Percentiles rank a stretch among this genome's conserved stretches.
phyloP scores from a whole-genome alignment of 2,113 vertebrate genomes.

The Aegotheles bennettii region DNA sequence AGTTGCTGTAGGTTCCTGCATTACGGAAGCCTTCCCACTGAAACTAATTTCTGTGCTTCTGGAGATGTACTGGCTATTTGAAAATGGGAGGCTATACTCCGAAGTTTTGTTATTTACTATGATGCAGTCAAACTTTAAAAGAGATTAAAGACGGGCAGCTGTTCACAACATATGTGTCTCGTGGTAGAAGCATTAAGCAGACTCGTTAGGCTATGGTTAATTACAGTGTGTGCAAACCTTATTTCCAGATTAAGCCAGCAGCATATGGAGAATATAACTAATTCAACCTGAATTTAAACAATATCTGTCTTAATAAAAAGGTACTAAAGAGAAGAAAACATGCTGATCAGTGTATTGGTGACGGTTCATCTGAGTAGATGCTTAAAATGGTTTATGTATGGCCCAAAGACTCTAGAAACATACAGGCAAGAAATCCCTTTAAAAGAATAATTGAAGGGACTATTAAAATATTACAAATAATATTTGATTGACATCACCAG shows the following conservation, averaged over 20 bases:
- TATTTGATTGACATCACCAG: background rate
- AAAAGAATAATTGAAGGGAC: background rate
- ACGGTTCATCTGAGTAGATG: background rate
- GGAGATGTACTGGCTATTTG: background rate
- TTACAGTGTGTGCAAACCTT: background rate
- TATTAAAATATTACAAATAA: background rate
- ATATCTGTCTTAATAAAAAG: background rate
- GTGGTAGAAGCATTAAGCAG: background rate
- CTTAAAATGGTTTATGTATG: background rate
- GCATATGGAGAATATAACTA: background rate
- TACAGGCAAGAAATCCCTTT: background rate
- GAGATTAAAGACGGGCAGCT: background rate
- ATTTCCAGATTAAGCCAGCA: background rate
- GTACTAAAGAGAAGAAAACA: background rate
- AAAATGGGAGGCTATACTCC: background rate
- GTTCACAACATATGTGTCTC: background rate
- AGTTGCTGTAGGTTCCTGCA: background rate
- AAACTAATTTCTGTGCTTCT: fast-evolving
- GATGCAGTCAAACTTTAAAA: background rate
- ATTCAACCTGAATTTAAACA: background rate
- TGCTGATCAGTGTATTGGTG: background rate
- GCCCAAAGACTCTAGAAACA: background rate
- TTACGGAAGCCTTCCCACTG: background rate
- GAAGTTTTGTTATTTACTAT: background rate
- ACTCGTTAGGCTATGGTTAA: background rate